phyloP scores from a whole-genome alignment of 1,140 invertebrate species.

The Aleiodes sp. region DNA sequence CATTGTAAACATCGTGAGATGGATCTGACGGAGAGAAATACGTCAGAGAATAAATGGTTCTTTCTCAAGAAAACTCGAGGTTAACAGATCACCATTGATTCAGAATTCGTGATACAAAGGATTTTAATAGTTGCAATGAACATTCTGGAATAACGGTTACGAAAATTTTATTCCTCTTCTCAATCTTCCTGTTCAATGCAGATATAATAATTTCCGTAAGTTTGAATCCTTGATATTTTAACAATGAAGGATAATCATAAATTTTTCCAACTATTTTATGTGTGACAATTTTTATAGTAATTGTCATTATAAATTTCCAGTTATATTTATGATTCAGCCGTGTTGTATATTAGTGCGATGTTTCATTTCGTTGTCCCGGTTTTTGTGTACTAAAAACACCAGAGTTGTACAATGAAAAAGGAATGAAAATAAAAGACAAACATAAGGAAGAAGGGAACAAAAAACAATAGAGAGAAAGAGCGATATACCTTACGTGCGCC shows the following conservation, averaged over 20 bases:
- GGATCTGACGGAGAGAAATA: too few relatives aligned
- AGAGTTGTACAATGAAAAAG: neutral
- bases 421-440: neutral
- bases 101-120: too few relatives aligned
- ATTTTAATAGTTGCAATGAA: too few relatives aligned
- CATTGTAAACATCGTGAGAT: too few relatives aligned
- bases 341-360: slow-evolving; percentile 32
- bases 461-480: neutral
- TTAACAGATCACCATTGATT: too few relatives aligned
- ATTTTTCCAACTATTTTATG: slow-evolving; percentile 65
- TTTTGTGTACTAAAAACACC: neutral
- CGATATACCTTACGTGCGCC: too few relatives aligned
- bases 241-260: slow-evolving; percentile 51
- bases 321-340: slow-evolving; percentile 57
- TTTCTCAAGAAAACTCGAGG: too few relatives aligned
- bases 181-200: too few relatives aligned
- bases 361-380: slow-evolving; percentile 20
- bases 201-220: too few relatives aligned
- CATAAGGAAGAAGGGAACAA: neutral
- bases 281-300: slow-evolving; percentile 67
- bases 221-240: slow-evolving; percentile 33
- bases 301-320: slow-evolving; percentile 65
- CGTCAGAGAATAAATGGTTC: too few relatives aligned
- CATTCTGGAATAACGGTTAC: too few relatives aligned
- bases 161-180: too few relatives aligned